Percentiles rank a stretch among this genome's conserved stretches.
These are phyloP conservation scores for Aplochiton taeniatus DNA, from an alignment of 2,797 vertebrate genomes.

Conservation along the genomic window DNA sequence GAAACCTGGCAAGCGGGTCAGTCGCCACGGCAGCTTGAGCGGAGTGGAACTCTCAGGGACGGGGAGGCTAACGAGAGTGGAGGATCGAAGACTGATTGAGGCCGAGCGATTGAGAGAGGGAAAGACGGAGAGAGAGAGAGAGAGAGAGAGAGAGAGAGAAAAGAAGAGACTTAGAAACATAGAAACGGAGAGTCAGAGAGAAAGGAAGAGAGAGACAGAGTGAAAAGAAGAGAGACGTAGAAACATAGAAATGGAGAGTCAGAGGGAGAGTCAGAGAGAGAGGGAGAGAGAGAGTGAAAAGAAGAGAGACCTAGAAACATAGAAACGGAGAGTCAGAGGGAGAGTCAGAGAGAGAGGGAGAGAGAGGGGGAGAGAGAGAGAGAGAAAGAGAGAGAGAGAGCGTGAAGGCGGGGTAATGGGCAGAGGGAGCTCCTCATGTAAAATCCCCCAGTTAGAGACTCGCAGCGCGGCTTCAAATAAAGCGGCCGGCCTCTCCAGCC, in stretches of 20 bases:
- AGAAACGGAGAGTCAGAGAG: too few relatives aligned
- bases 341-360: conserved; percentile 1
- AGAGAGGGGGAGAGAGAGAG: conserved; percentile 4
- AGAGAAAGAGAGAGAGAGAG: conserved; percentile 24
- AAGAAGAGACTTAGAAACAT: too few relatives aligned
- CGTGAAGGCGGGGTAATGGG: conserved; percentile 48
- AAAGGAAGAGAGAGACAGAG: conserved; percentile 15
- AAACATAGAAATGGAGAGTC: conserved; percentile 16
- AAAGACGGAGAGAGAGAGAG: neutral
- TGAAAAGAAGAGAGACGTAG: too few relatives aligned
- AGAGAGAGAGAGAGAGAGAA: neutral
- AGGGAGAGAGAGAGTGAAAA: conserved; percentile 14
- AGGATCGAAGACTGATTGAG: too few relatives aligned
- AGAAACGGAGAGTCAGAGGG: neutral
- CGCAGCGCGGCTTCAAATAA: too few relatives aligned
- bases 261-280: conserved; percentile 17
- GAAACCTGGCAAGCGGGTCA: too few relatives aligned
- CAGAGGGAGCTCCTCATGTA: too few relatives aligned
- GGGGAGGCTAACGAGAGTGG: too few relatives aligned
- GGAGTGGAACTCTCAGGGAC: too few relatives aligned
- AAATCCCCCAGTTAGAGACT: too few relatives aligned
- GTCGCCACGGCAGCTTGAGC: too few relatives aligned
- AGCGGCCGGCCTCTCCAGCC: conserved; percentile 46
- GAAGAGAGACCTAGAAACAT: conserved; percentile 17
- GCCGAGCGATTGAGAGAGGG: neutral